Percentiles rank a stretch among this genome's conserved stretches.
These are phyloP conservation scores for Caenorhabditis brenneri DNA, from an alignment of 1,140 invertebrate species.

Conservation along the genomic window DNA sequence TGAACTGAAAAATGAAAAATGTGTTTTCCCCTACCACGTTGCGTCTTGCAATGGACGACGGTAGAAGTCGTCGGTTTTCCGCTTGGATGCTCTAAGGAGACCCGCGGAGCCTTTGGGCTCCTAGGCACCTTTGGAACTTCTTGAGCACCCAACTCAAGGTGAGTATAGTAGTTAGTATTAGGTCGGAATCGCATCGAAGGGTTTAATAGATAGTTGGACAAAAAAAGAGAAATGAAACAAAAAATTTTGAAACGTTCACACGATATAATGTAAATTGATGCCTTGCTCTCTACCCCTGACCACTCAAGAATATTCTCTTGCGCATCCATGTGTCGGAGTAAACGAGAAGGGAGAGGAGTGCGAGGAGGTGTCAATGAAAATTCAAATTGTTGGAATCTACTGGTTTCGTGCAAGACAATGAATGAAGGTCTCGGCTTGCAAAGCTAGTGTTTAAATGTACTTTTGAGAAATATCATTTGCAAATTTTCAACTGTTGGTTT, in stretches of 20 bases:
- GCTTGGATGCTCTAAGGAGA: slow-evolving; percentile 19
- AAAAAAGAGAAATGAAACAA: slow-evolving; percentile 9
- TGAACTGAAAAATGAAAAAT: neutral
- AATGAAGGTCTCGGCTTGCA: slow-evolving; percentile 23
- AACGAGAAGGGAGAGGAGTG: neutral
- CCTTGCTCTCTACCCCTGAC: slow-evolving; percentile 12
- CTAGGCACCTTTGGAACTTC: slow-evolving; percentile 7
- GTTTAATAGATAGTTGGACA: neutral
- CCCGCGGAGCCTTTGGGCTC: neutral
- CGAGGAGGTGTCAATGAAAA: neutral
- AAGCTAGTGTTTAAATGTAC: neutral
- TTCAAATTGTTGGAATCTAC: neutral
- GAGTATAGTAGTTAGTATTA: slow-evolving; percentile 32
- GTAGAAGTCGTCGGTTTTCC: slow-evolving; percentile 26
- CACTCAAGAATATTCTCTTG: slow-evolving; percentile 38
- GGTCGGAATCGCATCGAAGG: neutral
- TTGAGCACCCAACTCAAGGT: slow-evolving; percentile 27
- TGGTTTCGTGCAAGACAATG: neutral
- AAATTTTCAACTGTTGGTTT: no score
- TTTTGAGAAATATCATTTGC: neutral
- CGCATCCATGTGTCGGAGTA: slow-evolving; percentile 17
- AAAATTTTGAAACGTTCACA: slow-evolving; percentile 42
- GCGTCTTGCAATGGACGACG: slow-evolving; percentile 35
- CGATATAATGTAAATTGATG: slow-evolving; percentile 43
- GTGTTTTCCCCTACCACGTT: neutral